Evolutionary conservation across 2,888 invertebrate genomes (phyloP), one percentile per base, ranked within the genome.

Genomic region (Cancer borealis): DNA sequence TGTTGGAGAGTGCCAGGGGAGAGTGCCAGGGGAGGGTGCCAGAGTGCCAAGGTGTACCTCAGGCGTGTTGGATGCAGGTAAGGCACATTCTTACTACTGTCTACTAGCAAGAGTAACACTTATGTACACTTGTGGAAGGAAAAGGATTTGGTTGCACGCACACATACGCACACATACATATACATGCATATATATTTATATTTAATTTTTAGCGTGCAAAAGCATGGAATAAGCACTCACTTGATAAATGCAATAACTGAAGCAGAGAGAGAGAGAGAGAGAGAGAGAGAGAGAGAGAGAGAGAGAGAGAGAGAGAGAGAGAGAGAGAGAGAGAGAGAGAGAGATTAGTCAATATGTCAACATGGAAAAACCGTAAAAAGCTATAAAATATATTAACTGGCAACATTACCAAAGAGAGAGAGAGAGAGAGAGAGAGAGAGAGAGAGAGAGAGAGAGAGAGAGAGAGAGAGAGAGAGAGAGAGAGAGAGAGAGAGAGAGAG

Each of bases 341-440:
- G 39, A 39, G 39, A 39, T 39, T 39, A 39, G 39, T 39, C 39
- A 39, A 39, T 39, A 39, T 39, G 39, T 54, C 17, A 54, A 17
- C 17, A 84, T 1, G n/a, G n/a, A 84, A 39, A 21, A 21, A n/a
- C 10, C 14, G 14, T 12, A 84, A 39, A n/a, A 84, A 10, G n/a
- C 12, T 14, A 39, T 30, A 39, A n/a, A 84, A 39, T 8, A 84
- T 12, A 84, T 12, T 12, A n/a, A 84, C 2, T 8, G n/a, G 84
- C 30, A 84, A 21, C 30, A 12, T 12, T 26, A 14, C 54, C 10
- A 17, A n/a, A n/a, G n/a, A 73, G 73, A 73, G 73, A 73, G 73
- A 73, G 73, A 73, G 73, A 73, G 73, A 88, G 88, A 47, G 47
- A 47, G 39, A 88, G 88, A 47, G 47, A 47, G 88, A 88, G 88